phyloP scores from a whole-genome alignment of 2,888 invertebrate species.

The Lasioglossum malachurum region DNA sequence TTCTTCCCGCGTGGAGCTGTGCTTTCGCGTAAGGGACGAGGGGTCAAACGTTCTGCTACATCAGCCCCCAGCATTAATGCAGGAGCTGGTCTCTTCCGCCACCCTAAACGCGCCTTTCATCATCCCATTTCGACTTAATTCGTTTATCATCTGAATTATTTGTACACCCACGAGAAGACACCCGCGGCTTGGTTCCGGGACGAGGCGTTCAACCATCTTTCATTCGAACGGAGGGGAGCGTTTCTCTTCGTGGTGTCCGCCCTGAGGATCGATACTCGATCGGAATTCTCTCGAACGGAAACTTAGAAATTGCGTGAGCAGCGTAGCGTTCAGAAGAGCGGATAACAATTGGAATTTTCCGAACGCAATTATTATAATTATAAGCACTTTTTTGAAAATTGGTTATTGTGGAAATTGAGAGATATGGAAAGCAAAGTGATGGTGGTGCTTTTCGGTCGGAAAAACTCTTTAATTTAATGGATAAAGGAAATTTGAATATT shows the following conservation, averaged over 20 bases:
- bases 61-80: conserved; percentile 74
- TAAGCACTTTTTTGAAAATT: too few relatives aligned
- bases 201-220: conserved; percentile 34
- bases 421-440: too few relatives aligned
- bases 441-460: too few relatives aligned
- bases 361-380: too few relatives aligned
- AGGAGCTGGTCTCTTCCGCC: conserved; percentile 65
- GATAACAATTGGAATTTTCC: too few relatives aligned
- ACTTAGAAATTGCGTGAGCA: background rate
- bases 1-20: background rate
- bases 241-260: background rate
- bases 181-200: conserved; percentile 36
- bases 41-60: conserved; percentile 83
- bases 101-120: conserved; percentile 83
- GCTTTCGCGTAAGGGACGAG: conserved; percentile 67
- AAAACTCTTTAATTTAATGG: too few relatives aligned
- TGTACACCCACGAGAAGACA: conserved; percentile 72
- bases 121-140: conserved; percentile 83
- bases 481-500: too few relatives aligned
- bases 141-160: conserved; percentile 84
- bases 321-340: background rate
- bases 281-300: background rate
- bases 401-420: too few relatives aligned
- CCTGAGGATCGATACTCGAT: background rate
- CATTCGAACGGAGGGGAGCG: background rate